phyloP scores from a whole-genome alignment of 2,797 vertebrate genomes.

The Prunella strophiata region DNA sequence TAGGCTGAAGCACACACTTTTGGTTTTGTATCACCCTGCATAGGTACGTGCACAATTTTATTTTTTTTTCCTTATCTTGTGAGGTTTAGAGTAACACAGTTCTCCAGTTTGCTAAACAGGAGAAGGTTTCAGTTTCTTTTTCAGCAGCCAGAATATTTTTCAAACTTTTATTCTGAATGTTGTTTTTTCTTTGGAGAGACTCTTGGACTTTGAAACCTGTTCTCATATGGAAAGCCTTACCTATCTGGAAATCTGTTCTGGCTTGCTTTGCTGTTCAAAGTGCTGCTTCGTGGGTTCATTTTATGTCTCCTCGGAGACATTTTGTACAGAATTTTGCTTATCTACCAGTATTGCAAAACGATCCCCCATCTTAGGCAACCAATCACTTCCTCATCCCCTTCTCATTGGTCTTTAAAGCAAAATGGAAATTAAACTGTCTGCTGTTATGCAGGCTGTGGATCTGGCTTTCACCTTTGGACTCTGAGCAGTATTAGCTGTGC shows the following conservation, averaged over 20 bases:
- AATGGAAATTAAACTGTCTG: background rate
- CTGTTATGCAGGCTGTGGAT: background rate
- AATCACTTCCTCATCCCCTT: conserved; percentile 16
- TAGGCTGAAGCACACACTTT: background rate
- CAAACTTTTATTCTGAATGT: background rate
- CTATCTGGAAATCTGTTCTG: conserved; percentile 1
- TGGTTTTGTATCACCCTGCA: background rate
- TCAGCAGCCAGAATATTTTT: background rate
- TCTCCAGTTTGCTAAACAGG: background rate
- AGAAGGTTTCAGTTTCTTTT: conserved; percentile 52
- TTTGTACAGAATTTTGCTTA: conserved; percentile 45
- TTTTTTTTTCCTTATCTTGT: background rate
- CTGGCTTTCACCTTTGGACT: conserved; percentile 45
- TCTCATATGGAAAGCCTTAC: background rate
- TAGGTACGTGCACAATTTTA: background rate
- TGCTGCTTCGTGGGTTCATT: background rate
- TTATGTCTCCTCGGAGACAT: background rate
- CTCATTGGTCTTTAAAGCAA: background rate
- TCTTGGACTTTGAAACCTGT: conserved; percentile 40
- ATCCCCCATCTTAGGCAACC: conserved; percentile 15
- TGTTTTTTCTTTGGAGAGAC: background rate
- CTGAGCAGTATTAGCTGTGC: background rate
- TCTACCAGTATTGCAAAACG: conserved; percentile 11
- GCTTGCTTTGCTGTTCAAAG: conserved; percentile 6
- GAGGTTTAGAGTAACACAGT: background rate